Evolutionary conservation across 2,888 invertebrate species (phyloP), one percentile per base, ranked within the genome.

Genomic region (Coleophora flavipennella): DNA sequence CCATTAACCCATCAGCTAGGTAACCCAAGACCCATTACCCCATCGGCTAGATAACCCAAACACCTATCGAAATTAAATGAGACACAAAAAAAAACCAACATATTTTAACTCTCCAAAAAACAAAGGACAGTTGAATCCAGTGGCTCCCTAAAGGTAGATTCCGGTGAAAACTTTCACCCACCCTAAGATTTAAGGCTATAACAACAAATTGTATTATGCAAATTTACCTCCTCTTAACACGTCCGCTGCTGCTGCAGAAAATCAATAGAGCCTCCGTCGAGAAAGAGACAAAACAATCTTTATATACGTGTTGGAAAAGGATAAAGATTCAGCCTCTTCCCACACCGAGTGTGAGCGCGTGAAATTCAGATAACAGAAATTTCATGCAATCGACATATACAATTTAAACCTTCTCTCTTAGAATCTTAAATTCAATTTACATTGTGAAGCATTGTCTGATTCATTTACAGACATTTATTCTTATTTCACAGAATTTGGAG

Each of bases 241-340:
- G 50, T 51, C 59, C 58, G n/a, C n/a, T 59, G 56, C 57, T 48
- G 38, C 9, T 43, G 52, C 49, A 52, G 67, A 74, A 76, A 76
- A 76, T 76, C 76, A 74, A 76, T 76, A 76, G 61, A 67, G 55
- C 55, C 43, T 48, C 43, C 42, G n/a, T n/a, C n/a, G n/a, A n/a
- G 59, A 50, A 13, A 46, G 55, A 48, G 65, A 70, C 11, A 38
- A 49, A 9, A 2, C 31, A 42, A 52, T 3, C 1, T n/a, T 11
- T 10, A 12, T 7, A 1, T 13, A 2, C 33, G 26, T 9, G 50
- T 27, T 3, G 43, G 52, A 64, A 13, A 45, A 46, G 44, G 55
- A 67, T 9, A 48, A 50, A 42, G 38, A 42, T 45, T 41, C 49
- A 53, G 53, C 54, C 53, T 56, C 59, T 58, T 50, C 48, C 44